Base-by-base conservation (phyloP, 2,797 vertebrate genomes). In the Oreortyx pictus region DNA sequence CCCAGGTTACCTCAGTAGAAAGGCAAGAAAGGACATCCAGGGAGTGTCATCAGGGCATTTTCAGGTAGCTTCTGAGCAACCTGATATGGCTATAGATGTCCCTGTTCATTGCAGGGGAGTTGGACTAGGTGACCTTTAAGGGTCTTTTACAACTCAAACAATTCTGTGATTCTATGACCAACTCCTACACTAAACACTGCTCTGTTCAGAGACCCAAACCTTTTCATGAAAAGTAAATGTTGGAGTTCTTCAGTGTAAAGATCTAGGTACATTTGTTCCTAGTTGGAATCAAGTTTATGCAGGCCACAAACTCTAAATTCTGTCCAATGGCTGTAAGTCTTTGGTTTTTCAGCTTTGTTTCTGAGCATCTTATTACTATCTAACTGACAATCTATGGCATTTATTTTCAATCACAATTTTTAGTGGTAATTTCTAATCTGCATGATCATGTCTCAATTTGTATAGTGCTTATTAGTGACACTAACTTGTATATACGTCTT, bases 331-430 rank as follows among this genome's bases (percentile, higher is more conserved):
- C 72, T 75, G 37, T 64, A 47, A 50, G 39, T 64, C 31, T 78
- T 39, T 71, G 33, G 46, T 47, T 78, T 73, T 27, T 65, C 35
- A 35, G 20, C 33, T 77, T 78, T 5, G 11, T 88, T 81, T 74
- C 67, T 43, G 37, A 65, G 49, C 17, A 4, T 68, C 23, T 13
- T 16, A 3, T n/a, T 88, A n/a, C 60, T 39, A 13, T 70, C 56
- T 70, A 68, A 66, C 18, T 75, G 44, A 25, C 61, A 18, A 33
- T 50, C 37, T 79, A 22, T 10, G 11, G 25, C 61, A 20, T 56
- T 2, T 83, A 43, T 84, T 94, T 92, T 27, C 59, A 85, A 66
- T 76, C 82, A 12, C 29, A 16, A 79, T 86, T 86, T 60, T 37
- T 57, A 49, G 35, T 7, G 1, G 16, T 70, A 41, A 44, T 66